These are phyloP conservation scores for Xenopus borealis DNA, from an alignment of 2,113 vertebrate genomes.

Conservation along the genomic window DNA sequence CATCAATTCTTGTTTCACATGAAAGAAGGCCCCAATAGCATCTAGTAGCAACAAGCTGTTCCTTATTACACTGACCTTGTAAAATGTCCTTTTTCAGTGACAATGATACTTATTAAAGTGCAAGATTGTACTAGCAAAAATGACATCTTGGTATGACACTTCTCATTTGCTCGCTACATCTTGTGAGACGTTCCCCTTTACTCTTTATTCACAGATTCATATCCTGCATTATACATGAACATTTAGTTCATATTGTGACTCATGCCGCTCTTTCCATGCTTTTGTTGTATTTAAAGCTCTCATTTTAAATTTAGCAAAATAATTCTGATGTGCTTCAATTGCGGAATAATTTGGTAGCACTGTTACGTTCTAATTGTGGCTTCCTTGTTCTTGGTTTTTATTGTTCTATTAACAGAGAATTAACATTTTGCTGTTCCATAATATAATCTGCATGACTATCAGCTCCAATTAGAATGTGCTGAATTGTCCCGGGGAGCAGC, in stretches of 20 bases:
- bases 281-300: conserved; percentile 51
- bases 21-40: conserved; percentile 52
- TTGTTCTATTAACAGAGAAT: conserved; percentile 55
- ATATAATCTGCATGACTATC: conserved; percentile 14
- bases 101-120: conserved; percentile 56
- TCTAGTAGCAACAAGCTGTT: conserved; percentile 58
- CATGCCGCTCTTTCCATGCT: conserved; percentile 39
- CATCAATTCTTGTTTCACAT: no score
- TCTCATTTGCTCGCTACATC: not conserved
- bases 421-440: conserved; percentile 54
- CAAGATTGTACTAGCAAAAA: conserved; percentile 50
- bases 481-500: conserved; percentile 10
- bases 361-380: conserved; percentile 48
- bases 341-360: conserved; percentile 37
- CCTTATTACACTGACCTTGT: conserved; percentile 53
- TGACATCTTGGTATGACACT: conserved; percentile 47
- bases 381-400: conserved; percentile 41
- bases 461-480: conserved; percentile 15
- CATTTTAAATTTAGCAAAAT: conserved; percentile 48
- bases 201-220: conserved; percentile 11
- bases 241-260: conserved; percentile 33
- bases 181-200: no score
- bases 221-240: no score
- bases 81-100: conserved; percentile 48
- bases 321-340: conserved; percentile 28